Base-by-base conservation (phyloP, 2,113 vertebrate genomes). In the Heloderma charlesbogerti region DNA sequence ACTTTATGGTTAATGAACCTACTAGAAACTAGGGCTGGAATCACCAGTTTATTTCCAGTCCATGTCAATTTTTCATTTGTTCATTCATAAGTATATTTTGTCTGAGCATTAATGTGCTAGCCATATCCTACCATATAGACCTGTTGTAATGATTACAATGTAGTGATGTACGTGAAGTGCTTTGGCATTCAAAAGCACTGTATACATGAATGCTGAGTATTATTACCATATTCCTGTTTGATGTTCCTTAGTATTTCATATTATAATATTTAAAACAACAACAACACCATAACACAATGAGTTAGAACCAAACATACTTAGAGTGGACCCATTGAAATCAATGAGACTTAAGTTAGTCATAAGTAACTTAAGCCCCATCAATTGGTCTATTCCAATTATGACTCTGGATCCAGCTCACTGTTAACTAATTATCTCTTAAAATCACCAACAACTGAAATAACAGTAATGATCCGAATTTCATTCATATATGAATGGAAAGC, bases 401-500 rank as follows among this genome's bases (percentile, higher is more conserved):
- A 48, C 48, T 48, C 48, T 48, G 48, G 48, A 48, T 48, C 48
- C 48, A 48, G 7, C 48, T 48, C 7, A 48, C 48, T 71, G 27
- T 43, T 45, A 86, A 88, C 22, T 85, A 34, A 88, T 86, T n/a
- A 88, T 45, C 31, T 75, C 4, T 77, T 75, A 6, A 60, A 77
- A 87, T 85, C 63, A 15, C 83, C 84, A 13, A 89, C 40, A 16
- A 6, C 66, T 91, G 88, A 87, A 90, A 90, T 82, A 51, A 60
- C 0, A 0, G 60, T 0, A 18, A 51, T 82, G 6, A 20, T 72
- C 66, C 43, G 29, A 86, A 69, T 69, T 6, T 69, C 60, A 63
- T 25, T 78, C 20, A n/a, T 54, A 54, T 57, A 67, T 31, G 72
- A 82, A 37, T 94, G 69, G 51, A 91, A 86, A 94, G 90, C 43